phyloP scores from a whole-genome alignment of 1,140 invertebrate species.

The Cecropterus lyciades region DNA sequence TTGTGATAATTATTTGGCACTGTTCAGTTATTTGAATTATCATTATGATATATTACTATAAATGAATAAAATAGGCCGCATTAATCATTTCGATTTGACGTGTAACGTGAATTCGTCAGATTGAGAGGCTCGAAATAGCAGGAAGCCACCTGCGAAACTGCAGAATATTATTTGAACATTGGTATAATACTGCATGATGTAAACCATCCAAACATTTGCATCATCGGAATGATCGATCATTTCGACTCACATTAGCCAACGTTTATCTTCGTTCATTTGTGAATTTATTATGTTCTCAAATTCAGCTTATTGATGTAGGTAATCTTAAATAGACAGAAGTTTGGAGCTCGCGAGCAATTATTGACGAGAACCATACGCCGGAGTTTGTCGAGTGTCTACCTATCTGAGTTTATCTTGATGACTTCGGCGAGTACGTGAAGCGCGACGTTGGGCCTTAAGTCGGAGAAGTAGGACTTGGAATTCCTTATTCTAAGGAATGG shows the following conservation, averaged over 20 bases:
- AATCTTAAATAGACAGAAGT: conserved; percentile 20
- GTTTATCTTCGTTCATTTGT: conserved; percentile 4
- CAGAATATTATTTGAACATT: neutral
- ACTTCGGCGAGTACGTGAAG: neutral
- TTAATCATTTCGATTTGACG: conserved; percentile 1
- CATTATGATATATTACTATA: neutral
- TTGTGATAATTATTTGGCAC: neutral
- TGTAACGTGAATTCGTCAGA: neutral
- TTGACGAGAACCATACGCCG: conserved; percentile 28
- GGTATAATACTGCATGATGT: conserved; percentile 1
- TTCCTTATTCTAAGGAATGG: neutral
- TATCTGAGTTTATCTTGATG: conserved; percentile 23
- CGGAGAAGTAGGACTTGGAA: conserved; percentile 8
- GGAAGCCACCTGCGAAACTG: neutral
- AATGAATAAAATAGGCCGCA: neutral
- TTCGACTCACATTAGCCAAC: conserved; percentile 4
- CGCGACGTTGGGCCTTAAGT: neutral
- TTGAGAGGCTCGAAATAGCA: neutral
- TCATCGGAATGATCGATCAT: conserved; percentile 2
- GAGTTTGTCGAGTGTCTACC: conserved; percentile 23
- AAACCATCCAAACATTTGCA: conserved; percentile 9
- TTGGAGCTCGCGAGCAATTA: conserved; percentile 21
- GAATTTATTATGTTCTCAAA: conserved; percentile 13
- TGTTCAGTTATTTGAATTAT: conserved; percentile 2
- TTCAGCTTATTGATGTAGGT: conserved; percentile 17